Percentiles rank a stretch among this genome's conserved stretches.
Evolutionary conservation across 2,888 invertebrate species (phyloP).

Genomic region (Eristalinus sepulchralis): DNA sequence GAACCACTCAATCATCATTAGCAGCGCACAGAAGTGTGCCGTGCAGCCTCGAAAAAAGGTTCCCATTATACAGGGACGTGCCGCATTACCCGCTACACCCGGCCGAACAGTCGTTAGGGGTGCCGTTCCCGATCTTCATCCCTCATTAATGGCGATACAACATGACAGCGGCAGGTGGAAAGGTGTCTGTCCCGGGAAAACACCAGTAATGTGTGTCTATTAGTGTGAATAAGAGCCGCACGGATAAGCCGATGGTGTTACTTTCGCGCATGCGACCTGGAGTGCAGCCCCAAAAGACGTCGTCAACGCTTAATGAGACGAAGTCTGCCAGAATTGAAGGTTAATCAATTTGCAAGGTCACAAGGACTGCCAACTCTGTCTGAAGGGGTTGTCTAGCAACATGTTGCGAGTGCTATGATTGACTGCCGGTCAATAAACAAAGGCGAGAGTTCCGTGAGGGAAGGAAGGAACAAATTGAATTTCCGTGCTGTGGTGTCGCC

Average conservation of each 20-base stretch:
- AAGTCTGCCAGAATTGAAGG: background rate
- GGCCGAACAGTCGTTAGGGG: conserved; percentile 7
- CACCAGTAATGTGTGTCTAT: background rate
- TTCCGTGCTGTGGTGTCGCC: background rate
- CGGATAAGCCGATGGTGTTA: background rate
- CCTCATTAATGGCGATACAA: conserved; percentile 31
- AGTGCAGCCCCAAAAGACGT: background rate
- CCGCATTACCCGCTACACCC: background rate
- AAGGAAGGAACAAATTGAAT: background rate
- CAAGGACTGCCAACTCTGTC: background rate
- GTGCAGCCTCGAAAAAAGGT: conserved; percentile 25
- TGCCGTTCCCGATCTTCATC: conserved; percentile 25
- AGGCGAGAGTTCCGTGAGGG: background rate
- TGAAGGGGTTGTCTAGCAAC: conserved; percentile 36
- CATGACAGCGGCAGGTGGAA: background rate
- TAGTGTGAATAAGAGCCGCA: background rate
- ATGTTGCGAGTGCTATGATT: conserved; percentile 1
- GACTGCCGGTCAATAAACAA: background rate
- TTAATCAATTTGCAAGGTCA: background rate
- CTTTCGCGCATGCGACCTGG: conserved; percentile 22
- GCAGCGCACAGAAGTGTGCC: conserved; percentile 14
- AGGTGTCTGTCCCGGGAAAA: background rate
- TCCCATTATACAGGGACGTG: conserved; percentile 39
- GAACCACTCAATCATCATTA: conserved; percentile 66
- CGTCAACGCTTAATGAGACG: background rate